phyloP scores from a whole-genome alignment of 2,888 invertebrate genomes.

The Drosophila affinis region DNA sequence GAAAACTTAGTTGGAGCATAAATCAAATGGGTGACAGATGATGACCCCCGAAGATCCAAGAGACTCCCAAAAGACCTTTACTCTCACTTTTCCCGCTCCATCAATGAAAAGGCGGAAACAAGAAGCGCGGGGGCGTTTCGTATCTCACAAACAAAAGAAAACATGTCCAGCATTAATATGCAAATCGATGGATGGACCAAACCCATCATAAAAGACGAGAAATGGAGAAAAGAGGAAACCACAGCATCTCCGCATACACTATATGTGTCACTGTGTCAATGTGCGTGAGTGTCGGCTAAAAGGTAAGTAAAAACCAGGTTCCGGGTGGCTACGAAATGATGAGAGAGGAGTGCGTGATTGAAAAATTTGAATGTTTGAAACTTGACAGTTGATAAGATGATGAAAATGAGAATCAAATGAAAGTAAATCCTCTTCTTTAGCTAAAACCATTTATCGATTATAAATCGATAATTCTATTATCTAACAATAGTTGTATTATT shows the following conservation, averaged over 20 bases:
- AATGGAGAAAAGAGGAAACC: constrained; percentile 53
- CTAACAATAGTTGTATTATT: too few relatives aligned
- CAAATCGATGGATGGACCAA: constrained; percentile 51
- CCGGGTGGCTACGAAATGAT: constrained; percentile 19
- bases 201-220: constrained; percentile 60
- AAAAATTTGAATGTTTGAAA: neutral
- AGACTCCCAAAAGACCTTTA: constrained; percentile 40
- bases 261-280: constrained; percentile 73
- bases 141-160: constrained; percentile 37
- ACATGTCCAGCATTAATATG: constrained; percentile 70
- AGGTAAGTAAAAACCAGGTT: constrained; percentile 46
- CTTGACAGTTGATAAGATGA: too few relatives aligned
- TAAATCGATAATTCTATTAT: too few relatives aligned
- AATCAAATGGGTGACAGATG: constrained; percentile 58
- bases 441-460: too few relatives aligned
- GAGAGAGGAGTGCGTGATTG: constrained; percentile 34
- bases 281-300: constrained; percentile 56
- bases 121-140: constrained; percentile 69
- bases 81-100: constrained; percentile 66
- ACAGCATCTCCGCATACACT: constrained; percentile 29
- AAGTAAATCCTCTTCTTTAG: too few relatives aligned
- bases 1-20: constrained; percentile 49
- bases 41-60: constrained; percentile 36
- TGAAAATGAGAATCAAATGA: neutral
- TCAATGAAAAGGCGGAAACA: constrained; percentile 57